Conservation (phyloP, 2,113 vertebrate species). For the Naja naja region DNA sequence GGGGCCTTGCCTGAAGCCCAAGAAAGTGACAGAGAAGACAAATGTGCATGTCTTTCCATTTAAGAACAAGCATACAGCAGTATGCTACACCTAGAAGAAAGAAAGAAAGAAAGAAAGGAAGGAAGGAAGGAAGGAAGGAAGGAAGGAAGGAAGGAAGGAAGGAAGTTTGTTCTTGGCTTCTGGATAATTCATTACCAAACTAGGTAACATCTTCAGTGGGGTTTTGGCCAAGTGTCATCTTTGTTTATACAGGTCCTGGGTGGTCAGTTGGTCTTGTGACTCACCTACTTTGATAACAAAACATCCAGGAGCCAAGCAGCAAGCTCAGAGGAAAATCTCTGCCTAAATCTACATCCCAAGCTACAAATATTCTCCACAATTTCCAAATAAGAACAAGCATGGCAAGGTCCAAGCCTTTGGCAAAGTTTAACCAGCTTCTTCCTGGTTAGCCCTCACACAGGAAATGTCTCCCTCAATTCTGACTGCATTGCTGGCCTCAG, state of each 20-base stretch:
- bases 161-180: background rate
- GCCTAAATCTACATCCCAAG: background rate
- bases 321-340: background rate
- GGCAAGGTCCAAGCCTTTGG: background rate
- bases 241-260: background rate
- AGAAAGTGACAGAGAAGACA: rapidly evolving
- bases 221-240: background rate
- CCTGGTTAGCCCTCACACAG: background rate
- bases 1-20: rapidly evolving
- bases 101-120: too few species aligned
- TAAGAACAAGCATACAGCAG: background rate
- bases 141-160: too few species aligned
- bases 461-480: background rate
- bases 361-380: background rate
- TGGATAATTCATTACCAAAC: background rate
- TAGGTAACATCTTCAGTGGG: background rate
- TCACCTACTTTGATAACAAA: background rate
- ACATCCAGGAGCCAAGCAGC: background rate
- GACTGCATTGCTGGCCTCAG: background rate
- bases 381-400: background rate
- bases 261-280: background rate
- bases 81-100: too few species aligned
- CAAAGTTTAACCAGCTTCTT: background rate
- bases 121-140: too few species aligned
- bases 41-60: background rate